Evolutionary conservation across 2,113 vertebrate genomes (phyloP).

Genomic region (Trematomus loennbergii): DNA sequence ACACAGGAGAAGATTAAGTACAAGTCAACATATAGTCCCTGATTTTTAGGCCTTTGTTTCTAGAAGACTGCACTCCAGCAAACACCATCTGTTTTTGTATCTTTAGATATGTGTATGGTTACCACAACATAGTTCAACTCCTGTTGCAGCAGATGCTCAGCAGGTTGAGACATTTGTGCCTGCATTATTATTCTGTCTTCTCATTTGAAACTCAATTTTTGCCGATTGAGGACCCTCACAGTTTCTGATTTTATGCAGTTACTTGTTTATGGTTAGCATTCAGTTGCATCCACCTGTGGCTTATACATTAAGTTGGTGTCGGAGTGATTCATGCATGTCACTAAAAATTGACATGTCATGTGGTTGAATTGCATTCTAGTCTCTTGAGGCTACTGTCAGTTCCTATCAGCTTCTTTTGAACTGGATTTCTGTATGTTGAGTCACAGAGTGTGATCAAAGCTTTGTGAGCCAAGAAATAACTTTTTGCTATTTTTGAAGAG

Average conservation of each 20-base stretch:
- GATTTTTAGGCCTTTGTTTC: conserved; percentile 12
- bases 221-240: background rate
- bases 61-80: background rate
- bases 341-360: conserved; percentile 16
- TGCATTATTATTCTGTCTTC: background rate
- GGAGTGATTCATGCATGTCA: conserved; percentile 33
- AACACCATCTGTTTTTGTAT: conserved; percentile 9
- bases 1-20: background rate
- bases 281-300: background rate
- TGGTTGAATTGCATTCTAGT: background rate
- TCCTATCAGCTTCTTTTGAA: background rate
- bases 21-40: conserved; percentile 12
- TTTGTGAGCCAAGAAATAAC: background rate
- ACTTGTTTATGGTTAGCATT: background rate
- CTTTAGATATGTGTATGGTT: conserved; percentile 1
- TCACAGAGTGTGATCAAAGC: conserved; percentile 25
- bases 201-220: background rate
- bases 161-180: background rate
- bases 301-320: background rate
- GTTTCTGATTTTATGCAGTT: background rate
- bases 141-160: background rate
- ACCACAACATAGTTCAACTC: background rate
- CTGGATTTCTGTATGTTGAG: conserved; percentile 23
- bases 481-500: background rate
- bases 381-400: conserved; percentile 38